A percentile compares a stretch with the other conserved stretches of the same genome.
phyloP scores from a whole-genome alignment of 2,888 invertebrate genomes.

The Stenotaenia linearis region DNA sequence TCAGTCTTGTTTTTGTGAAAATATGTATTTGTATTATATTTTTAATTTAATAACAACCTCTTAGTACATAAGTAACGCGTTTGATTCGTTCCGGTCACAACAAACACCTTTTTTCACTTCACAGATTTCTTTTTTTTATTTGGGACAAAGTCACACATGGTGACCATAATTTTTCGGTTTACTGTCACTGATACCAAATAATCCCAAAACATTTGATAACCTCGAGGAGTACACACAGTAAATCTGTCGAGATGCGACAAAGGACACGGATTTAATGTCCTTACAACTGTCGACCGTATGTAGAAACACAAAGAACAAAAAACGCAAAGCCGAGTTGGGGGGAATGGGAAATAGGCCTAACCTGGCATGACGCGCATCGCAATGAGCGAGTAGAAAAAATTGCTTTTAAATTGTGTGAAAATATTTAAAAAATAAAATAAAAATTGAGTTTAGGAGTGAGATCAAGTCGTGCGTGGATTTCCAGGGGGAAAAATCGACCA shows the following conservation, averaged over 20 bases:
- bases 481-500: neutral
- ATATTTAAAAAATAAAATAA: neutral
- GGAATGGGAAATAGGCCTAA: neutral
- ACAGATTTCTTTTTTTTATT: no score
- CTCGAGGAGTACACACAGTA: conserved; percentile 4
- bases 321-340: neutral
- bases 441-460: neutral
- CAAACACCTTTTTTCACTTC: neutral
- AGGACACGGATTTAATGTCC: neutral
- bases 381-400: neutral
- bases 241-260: neutral
- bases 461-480: neutral
- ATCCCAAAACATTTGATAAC: conserved; percentile 3
- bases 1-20: neutral
- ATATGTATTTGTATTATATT: neutral
- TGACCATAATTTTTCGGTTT: neutral
- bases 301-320: neutral
- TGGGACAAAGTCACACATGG: neutral
- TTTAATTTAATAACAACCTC: neutral
- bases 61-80: neutral
- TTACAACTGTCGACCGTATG: neutral
- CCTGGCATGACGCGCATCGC: neutral
- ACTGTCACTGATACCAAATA: conserved; percentile 4
- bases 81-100: neutral
- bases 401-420: neutral